Conservation (phyloP, 2,113 vertebrate species). For the Raja brachyura region DNA sequence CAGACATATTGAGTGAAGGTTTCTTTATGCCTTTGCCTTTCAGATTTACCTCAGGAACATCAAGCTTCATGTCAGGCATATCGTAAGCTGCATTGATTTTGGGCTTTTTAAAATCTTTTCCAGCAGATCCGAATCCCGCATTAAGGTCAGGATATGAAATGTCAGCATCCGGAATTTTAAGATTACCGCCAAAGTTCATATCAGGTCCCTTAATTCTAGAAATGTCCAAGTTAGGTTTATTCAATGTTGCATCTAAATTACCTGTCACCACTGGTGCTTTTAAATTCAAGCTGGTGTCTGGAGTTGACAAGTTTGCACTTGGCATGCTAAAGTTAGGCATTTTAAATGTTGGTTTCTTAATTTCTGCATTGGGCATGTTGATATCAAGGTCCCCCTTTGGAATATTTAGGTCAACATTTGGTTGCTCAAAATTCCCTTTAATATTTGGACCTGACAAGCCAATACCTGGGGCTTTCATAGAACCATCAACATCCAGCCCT, state of each 20-base stretch:
- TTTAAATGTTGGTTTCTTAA: slow-evolving; percentile 37
- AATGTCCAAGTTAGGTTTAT: slow-evolving; percentile 40
- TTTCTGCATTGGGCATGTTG: slow-evolving; percentile 38
- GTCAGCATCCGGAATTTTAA: neutral
- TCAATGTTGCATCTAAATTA: neutral
- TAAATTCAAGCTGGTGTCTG: neutral
- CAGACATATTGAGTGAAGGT: neutral
- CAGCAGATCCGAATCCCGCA: slow-evolving; percentile 37
- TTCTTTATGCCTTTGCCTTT: slow-evolving; percentile 42
- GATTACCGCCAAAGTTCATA: neutral
- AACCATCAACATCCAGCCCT: slow-evolving; percentile 35
- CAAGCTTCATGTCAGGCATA: slow-evolving; percentile 43
- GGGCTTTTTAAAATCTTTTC: neutral
- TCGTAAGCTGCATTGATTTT: slow-evolving; percentile 32
- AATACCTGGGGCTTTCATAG: neutral
- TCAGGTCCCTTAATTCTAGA: slow-evolving; percentile 34
- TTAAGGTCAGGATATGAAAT: slow-evolving; percentile 41
- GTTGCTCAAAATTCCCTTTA: slow-evolving; percentile 45
- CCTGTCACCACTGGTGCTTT: neutral
- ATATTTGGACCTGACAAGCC: slow-evolving; percentile 45
- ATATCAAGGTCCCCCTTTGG: neutral
- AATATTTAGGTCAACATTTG: slow-evolving; percentile 38
- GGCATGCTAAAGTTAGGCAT: slow-evolving; percentile 35
- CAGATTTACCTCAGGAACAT: slow-evolving; percentile 43
- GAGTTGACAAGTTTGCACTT: neutral